Percentiles rank a stretch among this genome's conserved stretches.
Conservation (phyloP, 2,888 invertebrate species). For the Acanthoscelides obtectus region DNA sequence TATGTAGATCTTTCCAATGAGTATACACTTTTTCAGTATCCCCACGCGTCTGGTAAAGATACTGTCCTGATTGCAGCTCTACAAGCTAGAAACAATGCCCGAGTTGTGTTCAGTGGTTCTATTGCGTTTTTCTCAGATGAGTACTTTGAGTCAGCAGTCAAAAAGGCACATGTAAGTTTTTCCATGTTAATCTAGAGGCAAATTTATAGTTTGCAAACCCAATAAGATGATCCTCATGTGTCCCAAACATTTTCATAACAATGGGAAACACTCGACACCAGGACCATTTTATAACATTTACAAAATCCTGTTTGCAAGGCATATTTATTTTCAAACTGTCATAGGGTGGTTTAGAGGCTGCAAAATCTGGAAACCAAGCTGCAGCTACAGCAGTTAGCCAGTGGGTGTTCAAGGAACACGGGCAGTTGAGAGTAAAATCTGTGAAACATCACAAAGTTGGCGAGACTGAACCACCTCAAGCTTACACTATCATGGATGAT, state of each 20-base stretch:
- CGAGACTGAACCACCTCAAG: slow-evolving; percentile 72
- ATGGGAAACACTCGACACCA: too few relatives aligned
- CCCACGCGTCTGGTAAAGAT: slow-evolving; percentile 92
- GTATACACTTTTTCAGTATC: slow-evolving; percentile 73
- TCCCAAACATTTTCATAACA: too few relatives aligned
- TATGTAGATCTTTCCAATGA: too few relatives aligned
- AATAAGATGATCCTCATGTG: too few relatives aligned
- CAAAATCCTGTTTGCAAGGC: background rate
- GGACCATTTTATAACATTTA: too few relatives aligned
- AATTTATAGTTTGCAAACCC: too few relatives aligned
- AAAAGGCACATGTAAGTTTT: slow-evolving; percentile 64
- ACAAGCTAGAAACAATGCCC: slow-evolving; percentile 97
- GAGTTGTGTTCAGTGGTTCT: slow-evolving; percentile 95
- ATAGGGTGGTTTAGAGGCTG: slow-evolving; percentile 60
- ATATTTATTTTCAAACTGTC: too few relatives aligned
- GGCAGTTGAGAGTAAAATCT: slow-evolving; percentile 84
- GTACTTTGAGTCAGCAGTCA: slow-evolving; percentile 78
- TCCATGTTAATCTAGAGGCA: too few relatives aligned
- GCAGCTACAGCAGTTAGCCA: slow-evolving; percentile 78
- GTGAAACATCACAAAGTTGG: slow-evolving; percentile 84
- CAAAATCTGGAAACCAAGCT: slow-evolving; percentile 79
- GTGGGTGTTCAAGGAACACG: slow-evolving; percentile 96
- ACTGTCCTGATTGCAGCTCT: slow-evolving; percentile 91
- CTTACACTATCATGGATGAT: slow-evolving; percentile 94
- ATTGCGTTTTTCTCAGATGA: slow-evolving; percentile 96